Evolutionary conservation across 30 jellyfish, hydroid and myxozoan species (phyloP), one percentile per base, ranked within the genome.

Genomic region (Turritopsis rubra): DNA sequence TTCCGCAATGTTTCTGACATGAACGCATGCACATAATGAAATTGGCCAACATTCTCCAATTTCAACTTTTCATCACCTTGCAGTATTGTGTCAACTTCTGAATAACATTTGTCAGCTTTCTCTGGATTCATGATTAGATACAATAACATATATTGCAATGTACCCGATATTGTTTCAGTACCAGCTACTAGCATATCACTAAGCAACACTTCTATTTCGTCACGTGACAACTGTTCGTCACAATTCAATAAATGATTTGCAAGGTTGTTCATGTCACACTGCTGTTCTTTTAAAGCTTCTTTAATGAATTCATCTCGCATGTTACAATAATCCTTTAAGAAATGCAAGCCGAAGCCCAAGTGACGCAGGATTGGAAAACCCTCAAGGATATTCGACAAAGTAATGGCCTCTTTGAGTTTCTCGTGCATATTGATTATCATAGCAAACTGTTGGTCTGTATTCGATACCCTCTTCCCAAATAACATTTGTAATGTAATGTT

Each of bases 111-210:
- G 18, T 74, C 65, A 16, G 82, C 82, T 21, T 23, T 74, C n/a
- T 16, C 24, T 74, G 53, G 28, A 23, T 74, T 24, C 24, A 13
- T 74, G 54, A 29, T 29, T n/a, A 74, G 23, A 74, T 74, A 24
- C 7, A 24, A 23, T 20, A 74, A 20, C 65, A 29, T 74, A 24
- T n/a, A 74, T 23, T 4, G 54, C 13, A 74, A n/a, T 24, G 82
- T 29, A 29, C 82, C 41, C 65, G 65, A 21, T 21, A 29, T 30
- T 8, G 82, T 74, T 13, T 74, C 82, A 23, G 23, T 23, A 21
- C 82, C 82, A 21, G 82, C 82, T 8, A 74, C 82, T 29, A 74
- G 24, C 53, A 29, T 74, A 23, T 74, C 82, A n/a, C 54, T n/a
- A 23, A 74, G 65, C 53, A 74, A 21, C 24, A 74, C 65, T 74